Evolutionary conservation across 2,888 invertebrate genomes (phyloP).

Genomic region (Lochmaea capreae): DNA sequence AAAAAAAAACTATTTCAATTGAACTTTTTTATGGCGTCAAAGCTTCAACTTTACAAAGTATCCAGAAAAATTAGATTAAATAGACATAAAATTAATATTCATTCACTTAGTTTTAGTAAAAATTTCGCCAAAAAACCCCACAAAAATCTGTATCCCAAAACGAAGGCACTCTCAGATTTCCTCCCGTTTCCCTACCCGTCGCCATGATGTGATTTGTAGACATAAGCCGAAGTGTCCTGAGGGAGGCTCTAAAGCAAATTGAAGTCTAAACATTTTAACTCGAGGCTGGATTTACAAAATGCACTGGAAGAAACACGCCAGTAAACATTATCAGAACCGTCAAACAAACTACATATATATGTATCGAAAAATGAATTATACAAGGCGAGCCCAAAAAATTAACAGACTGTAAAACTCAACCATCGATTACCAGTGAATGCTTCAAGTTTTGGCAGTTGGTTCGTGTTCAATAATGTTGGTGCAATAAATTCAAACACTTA

Average conservation of each 20-base stretch:
- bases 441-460: no score
- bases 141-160: not conserved
- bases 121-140: not conserved
- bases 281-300: constrained; percentile 56
- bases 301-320: constrained; percentile 57
- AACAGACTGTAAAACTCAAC: no score
- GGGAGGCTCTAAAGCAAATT: constrained; percentile 60
- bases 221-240: constrained; percentile 56
- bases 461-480: no score
- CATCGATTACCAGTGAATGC: no score
- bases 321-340: constrained; percentile 63
- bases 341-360: constrained; percentile 55
- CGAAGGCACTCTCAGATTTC: constrained; percentile 25
- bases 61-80: no score
- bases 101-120: not conserved
- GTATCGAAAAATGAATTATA: not conserved
- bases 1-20: not conserved
- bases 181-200: constrained; percentile 17
- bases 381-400: no score
- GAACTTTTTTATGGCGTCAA: not conserved
- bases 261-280: constrained; percentile 64
- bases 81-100: not conserved
- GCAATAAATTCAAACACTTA: no score
- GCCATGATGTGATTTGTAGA: constrained; percentile 59
- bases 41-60: no score